These are phyloP conservation scores for Mizuhopecten yessoensis DNA, from an alignment of 1,140 invertebrate genomes.

Conservation along the genomic window DNA sequence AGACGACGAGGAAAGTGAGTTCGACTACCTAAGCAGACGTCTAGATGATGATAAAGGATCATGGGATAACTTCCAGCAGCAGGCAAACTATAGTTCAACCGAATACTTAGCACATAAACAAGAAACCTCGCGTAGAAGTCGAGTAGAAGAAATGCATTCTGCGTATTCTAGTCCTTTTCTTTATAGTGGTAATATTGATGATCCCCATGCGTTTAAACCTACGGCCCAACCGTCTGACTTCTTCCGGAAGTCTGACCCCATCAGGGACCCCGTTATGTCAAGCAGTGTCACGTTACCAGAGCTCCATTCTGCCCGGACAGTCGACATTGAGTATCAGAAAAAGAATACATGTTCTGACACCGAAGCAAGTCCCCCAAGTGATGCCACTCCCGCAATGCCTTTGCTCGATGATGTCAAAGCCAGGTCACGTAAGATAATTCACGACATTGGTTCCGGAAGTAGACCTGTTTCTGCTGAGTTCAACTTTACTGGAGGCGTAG, in stretches of 20 bases:
- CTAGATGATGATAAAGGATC: constrained; percentile 54
- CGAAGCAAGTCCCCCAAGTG: constrained; percentile 75
- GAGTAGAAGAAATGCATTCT: constrained; percentile 67
- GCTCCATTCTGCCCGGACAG: constrained; percentile 68
- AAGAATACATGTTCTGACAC: constrained; percentile 72
- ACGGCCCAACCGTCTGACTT: constrained; percentile 59
- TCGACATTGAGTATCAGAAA: constrained; percentile 64
- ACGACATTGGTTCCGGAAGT: constrained; percentile 86
- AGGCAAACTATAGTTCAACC: constrained; percentile 80
- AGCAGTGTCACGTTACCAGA: constrained; percentile 79
- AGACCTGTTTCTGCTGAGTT: constrained; percentile 83
- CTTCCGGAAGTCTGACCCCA: constrained; percentile 55
- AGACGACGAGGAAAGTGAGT: constrained; percentile 71
- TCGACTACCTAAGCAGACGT: constrained; percentile 59
- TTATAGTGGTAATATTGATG: constrained; percentile 64
- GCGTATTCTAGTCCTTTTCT: constrained; percentile 69
- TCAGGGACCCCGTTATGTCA: constrained; percentile 71
- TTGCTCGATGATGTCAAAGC: constrained; percentile 87
- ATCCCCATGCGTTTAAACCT: constrained; percentile 51
- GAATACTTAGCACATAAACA: constrained; percentile 81
- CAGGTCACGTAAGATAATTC: constrained; percentile 86
- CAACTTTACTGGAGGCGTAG: constrained; percentile 75
- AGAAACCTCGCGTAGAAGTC: constrained; percentile 69
- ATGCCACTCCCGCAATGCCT: constrained; percentile 86
- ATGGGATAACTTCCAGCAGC: constrained; percentile 51